Evolutionary conservation across 2,888 invertebrate genomes (phyloP).

Genomic region (Petrophora chlorosata): DNA sequence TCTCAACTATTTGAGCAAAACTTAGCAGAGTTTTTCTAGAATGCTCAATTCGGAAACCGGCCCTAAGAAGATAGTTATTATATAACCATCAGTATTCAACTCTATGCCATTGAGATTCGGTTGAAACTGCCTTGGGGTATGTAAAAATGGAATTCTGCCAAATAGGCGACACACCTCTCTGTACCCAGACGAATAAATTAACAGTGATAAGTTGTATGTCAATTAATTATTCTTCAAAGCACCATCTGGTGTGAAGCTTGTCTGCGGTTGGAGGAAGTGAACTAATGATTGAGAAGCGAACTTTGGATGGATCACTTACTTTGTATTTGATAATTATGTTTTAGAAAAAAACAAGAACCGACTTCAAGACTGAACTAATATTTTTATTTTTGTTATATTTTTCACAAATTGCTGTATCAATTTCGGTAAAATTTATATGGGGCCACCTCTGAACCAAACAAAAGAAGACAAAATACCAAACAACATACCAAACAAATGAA

Average conservation of each 20-base stretch:
- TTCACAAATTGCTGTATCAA: no score
- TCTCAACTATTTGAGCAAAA: no score
- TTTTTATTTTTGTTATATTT: no score
- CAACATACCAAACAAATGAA: no score
- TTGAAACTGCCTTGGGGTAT: slow-evolving; percentile 36
- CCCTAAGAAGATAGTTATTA: slow-evolving; percentile 45
- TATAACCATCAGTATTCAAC: slow-evolving; percentile 32
- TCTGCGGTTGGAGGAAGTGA: slow-evolving; percentile 59
- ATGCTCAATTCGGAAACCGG: no score
- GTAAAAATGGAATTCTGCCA: slow-evolving; percentile 71
- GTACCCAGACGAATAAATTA: slow-evolving; percentile 80
- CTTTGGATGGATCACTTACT: slow-evolving; percentile 30
- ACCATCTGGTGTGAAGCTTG: slow-evolving; percentile 72
- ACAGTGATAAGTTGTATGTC: slow-evolving; percentile 81
- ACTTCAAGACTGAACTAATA: no score
- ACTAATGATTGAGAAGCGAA: slow-evolving; percentile 56
- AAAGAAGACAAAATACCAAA: no score
- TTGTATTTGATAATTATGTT: slow-evolving; percentile 5
- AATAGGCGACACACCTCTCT: slow-evolving; percentile 74
- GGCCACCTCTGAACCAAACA: no score
- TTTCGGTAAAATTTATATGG: no score
- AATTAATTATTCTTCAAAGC: slow-evolving; percentile 84
- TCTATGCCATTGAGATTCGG: slow-evolving; percentile 33
- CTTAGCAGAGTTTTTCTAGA: no score
- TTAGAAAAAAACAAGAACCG: no score